Evolutionary conservation across 2,797 vertebrate genomes (phyloP).

Genomic region (Apogon hyalosoma): DNA sequence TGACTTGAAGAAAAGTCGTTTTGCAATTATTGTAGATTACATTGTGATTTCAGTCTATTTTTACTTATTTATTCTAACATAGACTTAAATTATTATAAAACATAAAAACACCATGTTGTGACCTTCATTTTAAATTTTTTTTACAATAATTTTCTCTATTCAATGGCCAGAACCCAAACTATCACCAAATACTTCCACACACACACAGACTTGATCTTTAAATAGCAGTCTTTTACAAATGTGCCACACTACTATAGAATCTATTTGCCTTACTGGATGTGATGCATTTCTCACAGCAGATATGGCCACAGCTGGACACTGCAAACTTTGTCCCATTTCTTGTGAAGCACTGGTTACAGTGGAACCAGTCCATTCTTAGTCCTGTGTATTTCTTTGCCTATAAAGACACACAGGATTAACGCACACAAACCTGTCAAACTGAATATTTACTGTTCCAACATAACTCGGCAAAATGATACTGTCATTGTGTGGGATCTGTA

Average conservation of each 20-base stretch:
- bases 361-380: slow-evolving; percentile 90
- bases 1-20: no score
- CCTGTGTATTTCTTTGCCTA: slow-evolving; percentile 3
- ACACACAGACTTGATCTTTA: no score
- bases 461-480: not conserved
- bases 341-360: slow-evolving; percentile 89
- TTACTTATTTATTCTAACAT: no score
- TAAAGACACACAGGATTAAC: slow-evolving; percentile 11
- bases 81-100: no score
- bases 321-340: slow-evolving; percentile 80
- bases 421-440: not conserved
- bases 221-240: not conserved
- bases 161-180: no score
- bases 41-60: no score
- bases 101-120: no score
- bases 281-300: slow-evolving; percentile 88
- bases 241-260: not conserved
- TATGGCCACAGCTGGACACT: slow-evolving; percentile 90
- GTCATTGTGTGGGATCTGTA: no score
- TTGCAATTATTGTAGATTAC: no score
- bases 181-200: no score
- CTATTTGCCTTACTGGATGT: slow-evolving; percentile 76
- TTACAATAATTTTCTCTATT: no score
- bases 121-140: no score
- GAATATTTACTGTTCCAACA: not conserved